A percentile compares a stretch with the other conserved stretches of the same genome.
phyloP scores from a whole-genome alignment of 2,797 vertebrate genomes.

The Euphonia xanthogaster region DNA sequence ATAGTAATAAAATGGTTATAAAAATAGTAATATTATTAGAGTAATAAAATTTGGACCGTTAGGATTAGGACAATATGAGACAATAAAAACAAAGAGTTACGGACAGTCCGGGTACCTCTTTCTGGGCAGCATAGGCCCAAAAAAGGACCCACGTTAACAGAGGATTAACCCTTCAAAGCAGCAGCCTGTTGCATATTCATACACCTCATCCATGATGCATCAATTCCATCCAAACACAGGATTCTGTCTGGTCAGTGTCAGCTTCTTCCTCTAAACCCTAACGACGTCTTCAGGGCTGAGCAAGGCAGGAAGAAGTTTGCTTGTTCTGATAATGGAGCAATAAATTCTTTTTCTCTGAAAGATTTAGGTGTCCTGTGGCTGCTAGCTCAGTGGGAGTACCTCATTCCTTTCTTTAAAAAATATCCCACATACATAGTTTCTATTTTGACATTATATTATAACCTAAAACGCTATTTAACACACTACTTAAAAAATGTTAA shows the following conservation, averaged over 20 bases:
- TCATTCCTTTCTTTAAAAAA: not conserved
- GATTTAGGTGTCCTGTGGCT: not conserved
- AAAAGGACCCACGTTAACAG: not conserved
- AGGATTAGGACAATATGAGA: not conserved
- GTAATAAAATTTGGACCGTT: not conserved
- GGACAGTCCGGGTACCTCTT: accelerated
- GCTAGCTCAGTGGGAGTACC: not conserved
- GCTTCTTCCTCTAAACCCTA: not conserved
- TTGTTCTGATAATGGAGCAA: not conserved
- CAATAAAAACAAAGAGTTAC: not conserved
- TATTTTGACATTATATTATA: not conserved
- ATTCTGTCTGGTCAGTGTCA: not conserved
- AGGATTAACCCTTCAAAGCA: not conserved
- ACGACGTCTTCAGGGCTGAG: accelerated
- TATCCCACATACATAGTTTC: not conserved
- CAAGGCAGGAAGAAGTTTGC: not conserved
- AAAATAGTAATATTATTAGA: not conserved
- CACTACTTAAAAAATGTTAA: too few relatives aligned
- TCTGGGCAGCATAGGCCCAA: accelerated
- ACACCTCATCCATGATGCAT: not conserved
- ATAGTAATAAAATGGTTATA: not conserved
- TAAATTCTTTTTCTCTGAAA: not conserved
- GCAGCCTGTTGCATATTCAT: not conserved
- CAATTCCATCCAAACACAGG: not conserved
- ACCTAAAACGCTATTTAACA: too few relatives aligned